phyloP scores from a whole-genome alignment of 2,797 vertebrate species.

The Falco peregrinus region DNA sequence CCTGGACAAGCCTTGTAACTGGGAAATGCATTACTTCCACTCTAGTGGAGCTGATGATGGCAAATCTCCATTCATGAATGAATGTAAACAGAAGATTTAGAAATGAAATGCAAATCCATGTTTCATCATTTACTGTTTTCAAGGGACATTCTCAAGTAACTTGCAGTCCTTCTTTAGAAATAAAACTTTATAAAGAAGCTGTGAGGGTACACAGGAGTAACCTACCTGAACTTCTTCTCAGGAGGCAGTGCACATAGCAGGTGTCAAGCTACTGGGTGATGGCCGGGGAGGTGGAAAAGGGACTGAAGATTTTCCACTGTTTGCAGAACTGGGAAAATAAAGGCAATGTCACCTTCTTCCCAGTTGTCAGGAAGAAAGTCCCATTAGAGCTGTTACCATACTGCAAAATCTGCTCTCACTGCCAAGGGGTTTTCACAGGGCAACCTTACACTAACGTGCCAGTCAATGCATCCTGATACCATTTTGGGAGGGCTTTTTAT shows the following conservation, averaged over 20 bases:
- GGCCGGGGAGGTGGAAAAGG: background rate
- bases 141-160: background rate
- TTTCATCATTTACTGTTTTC: background rate
- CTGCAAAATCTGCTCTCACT: background rate
- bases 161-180: background rate
- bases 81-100: background rate
- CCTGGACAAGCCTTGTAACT: background rate
- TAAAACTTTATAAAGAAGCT: background rate
- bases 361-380: background rate
- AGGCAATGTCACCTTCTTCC: background rate
- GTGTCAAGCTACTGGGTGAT: background rate
- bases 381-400: background rate
- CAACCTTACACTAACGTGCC: background rate
- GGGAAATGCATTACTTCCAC: background rate
- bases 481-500: background rate
- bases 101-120: background rate
- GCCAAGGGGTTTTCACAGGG: background rate
- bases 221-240: background rate
- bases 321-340: background rate
- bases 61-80: background rate
- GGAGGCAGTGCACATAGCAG: background rate
- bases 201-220: background rate
- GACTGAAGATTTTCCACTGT: background rate
- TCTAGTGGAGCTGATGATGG: background rate
- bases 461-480: background rate